Evolutionary conservation across 2,113 vertebrate genomes (phyloP).

Genomic region (Euleptes europaea): DNA sequence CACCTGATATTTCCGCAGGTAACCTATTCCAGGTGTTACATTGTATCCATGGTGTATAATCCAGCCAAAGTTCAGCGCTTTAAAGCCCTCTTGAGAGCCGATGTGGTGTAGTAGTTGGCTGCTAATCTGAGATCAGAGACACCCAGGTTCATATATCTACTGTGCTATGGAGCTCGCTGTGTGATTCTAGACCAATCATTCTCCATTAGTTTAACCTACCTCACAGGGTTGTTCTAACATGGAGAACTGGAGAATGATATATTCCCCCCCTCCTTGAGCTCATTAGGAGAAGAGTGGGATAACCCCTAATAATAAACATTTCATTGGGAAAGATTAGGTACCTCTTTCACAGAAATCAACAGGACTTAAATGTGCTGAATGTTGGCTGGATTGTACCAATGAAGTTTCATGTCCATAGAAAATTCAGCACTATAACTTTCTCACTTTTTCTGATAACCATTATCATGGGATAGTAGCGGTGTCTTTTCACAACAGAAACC

Average conservation of each 20-base stretch:
- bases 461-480: neutral
- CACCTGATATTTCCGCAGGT: conserved; percentile 82
- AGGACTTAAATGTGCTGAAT: neutral
- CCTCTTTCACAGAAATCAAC: neutral
- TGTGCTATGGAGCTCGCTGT: no score
- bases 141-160: no score
- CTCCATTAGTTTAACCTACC: no score
- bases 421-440: neutral
- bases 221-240: no score
- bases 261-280: no score
- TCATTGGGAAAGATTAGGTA: neutral
- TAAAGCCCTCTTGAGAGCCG: no score
- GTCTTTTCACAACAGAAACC: fast-evolving
- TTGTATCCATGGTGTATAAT: neutral
- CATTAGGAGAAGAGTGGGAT: no score
- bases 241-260: no score
- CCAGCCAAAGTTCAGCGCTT: neutral
- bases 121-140: no score
- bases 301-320: no score
- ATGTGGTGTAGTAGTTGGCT: no score
- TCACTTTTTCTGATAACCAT: neutral
- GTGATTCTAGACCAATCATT: no score
- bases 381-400: neutral
- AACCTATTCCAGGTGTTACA: conserved; percentile 36
- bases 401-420: neutral